Evolutionary conservation across 2,888 invertebrate genomes (phyloP).

Genomic region (Platypus cylindrus): DNA sequence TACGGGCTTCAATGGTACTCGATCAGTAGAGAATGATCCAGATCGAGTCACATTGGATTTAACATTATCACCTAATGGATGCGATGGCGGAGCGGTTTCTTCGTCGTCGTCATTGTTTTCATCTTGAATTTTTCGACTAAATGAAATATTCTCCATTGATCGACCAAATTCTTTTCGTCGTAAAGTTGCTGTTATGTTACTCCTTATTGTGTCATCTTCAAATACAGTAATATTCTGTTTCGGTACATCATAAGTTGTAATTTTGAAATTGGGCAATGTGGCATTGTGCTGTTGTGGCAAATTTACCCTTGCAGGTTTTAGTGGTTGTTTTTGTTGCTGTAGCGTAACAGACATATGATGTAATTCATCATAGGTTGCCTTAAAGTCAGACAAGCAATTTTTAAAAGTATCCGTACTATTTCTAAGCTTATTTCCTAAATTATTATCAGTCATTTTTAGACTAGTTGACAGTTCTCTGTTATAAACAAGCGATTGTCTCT

Average conservation of each 20-base stretch:
- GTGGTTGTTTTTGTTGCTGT: conserved; percentile 5
- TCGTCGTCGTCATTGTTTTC: conserved; percentile 17
- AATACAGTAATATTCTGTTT: conserved; percentile 34
- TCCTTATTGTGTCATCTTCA: conserved; percentile 35
- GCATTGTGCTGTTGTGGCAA: conserved; percentile 12
- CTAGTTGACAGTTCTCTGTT: conserved; percentile 35
- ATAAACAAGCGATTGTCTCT: conserved; percentile 33
- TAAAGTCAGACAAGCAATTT: conserved; percentile 19
- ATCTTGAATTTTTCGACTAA: conserved; percentile 16
- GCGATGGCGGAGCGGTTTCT: conserved; percentile 25
- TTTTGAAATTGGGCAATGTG: conserved; percentile 35
- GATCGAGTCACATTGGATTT: conserved; percentile 22
- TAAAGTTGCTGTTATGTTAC: conserved; percentile 22
- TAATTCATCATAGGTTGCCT: conserved; percentile 20
- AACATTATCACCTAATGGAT: conserved; percentile 10
- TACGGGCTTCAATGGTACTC: conserved; percentile 30
- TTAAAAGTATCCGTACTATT: conserved; percentile 19
- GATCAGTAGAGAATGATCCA: conserved; percentile 30
- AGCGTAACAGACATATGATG: conserved; percentile 6
- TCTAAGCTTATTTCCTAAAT: conserved; percentile 11
- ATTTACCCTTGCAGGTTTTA: conserved; percentile 8
- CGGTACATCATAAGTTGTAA: conserved; percentile 34
- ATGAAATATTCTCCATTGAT: conserved; percentile 27
- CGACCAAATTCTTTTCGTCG: conserved; percentile 17
- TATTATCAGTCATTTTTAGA: conserved; percentile 28